Base-by-base conservation (phyloP, 1,140 invertebrate species). In the Lepidotrigona ventralis region DNA sequence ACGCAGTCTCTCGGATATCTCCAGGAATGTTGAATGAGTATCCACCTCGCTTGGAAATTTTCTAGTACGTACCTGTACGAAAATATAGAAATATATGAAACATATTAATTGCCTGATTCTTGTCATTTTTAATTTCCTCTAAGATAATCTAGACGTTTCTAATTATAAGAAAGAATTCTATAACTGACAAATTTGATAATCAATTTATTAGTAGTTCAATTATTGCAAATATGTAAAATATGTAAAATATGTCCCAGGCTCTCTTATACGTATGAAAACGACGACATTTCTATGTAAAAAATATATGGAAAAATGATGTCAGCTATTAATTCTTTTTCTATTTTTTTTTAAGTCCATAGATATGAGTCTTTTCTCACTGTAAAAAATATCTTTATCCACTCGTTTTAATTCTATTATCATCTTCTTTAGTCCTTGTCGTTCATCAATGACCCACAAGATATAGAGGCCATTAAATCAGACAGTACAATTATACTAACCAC, bases 1-100 rank as follows among this genome's bases (percentile, higher is more conserved):
- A 60, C 95, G 95, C n/a, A 97, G 94, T 60, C 97, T 95, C 70
- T 96, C 95, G 39, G 95, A 94, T 87, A 97, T 95, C 81, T 96
- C 96, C 19, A 94, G 89, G 89, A 97, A 97, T 69, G 97, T 95
- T 70, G 95, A 93, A 66, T 93, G 92, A 1, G 95, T 95, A 90
- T 97, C 95, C 29, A 97, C 94, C 78, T 96, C 95, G 26, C 95
- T 90, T 73, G 95, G 94, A 84, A 95, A 93, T 39, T 93, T 90
- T 33, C 92, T 90, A 11, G 91, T 93, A 21, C 93, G 92, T 17
- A 94, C 91, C 93, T 94, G 21, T 0, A n/a, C 9, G 17, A 26
- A n/a, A 23, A 46, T n/a, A 70, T 46, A 46, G 9, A 8, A 46
- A 17, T 9, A 66, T 66, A 33, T 1, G 2, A 21, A 33, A 64